Conservation (phyloP, 2,113 vertebrate species). For the Budorcas taxicolor region DNA sequence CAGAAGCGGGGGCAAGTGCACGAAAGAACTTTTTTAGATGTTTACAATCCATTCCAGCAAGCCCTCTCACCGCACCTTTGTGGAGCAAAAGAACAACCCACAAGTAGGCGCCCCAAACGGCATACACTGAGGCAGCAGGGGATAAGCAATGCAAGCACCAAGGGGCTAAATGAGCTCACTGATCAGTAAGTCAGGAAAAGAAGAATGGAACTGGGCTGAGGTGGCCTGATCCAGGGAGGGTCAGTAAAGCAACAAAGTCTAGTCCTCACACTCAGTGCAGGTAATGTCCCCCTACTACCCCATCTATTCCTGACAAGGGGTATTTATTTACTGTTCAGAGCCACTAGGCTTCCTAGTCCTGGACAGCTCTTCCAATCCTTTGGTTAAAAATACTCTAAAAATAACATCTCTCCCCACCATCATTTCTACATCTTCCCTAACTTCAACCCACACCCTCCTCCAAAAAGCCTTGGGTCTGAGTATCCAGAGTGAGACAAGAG, state of each 20-base stretch:
- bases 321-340: background rate
- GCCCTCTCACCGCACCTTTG: background rate
- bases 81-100: background rate
- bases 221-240: background rate
- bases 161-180: background rate
- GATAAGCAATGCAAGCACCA: background rate
- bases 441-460: background rate
- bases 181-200: background rate
- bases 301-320: background rate
- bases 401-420: background rate
- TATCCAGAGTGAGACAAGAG: background rate
- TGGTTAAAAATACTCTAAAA: conserved; percentile 30
- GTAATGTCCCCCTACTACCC: background rate
- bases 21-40: background rate
- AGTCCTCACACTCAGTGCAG: background rate
- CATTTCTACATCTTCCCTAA: background rate
- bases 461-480: background rate
- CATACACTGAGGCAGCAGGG: background rate
- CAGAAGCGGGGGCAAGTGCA: background rate
- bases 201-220: background rate
- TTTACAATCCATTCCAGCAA: background rate
- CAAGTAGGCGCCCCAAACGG: background rate
- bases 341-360: background rate
- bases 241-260: background rate
- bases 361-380: conserved; percentile 1